Conservation (phyloP, 2,888 invertebrate species). For the Aleiodes leptofemur region DNA sequence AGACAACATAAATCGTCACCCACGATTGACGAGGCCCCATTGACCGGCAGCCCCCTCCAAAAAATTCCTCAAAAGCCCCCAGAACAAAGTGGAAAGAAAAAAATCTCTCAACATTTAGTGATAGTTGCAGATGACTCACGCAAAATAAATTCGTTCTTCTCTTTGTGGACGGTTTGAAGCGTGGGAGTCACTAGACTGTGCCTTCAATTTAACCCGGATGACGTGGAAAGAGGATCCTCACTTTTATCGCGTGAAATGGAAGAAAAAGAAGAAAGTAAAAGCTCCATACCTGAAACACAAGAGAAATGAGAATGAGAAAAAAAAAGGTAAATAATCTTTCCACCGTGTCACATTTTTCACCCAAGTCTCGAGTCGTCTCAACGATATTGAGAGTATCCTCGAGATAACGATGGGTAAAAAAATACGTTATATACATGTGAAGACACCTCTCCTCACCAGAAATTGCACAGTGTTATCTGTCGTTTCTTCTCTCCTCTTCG, state of each 20-base stretch:
- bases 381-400: conserved; percentile 2
- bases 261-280: not conserved
- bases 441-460: not conserved
- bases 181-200: conserved; percentile 33
- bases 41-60: too few species aligned
- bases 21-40: too few species aligned
- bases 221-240: conserved; percentile 43
- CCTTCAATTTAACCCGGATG: conserved; percentile 39
- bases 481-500: not conserved
- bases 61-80: too few species aligned
- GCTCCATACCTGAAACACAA: conserved; percentile 40
- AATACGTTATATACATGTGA: conserved; percentile 8
- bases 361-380: not conserved
- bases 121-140: conserved; percentile 37
- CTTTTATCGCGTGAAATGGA: conserved; percentile 30
- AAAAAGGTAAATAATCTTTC: conserved; percentile 39
- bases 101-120: conserved; percentile 1
- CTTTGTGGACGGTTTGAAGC: conserved; percentile 23
- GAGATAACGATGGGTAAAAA: conserved; percentile 5
- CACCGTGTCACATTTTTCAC: conserved; percentile 36
- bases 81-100: not conserved
- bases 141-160: conserved; percentile 37
- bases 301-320: not conserved
- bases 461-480: conserved; percentile 6
- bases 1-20: too few species aligned